Evolutionary conservation across 2,797 vertebrate species (phyloP).

Genomic region (Orestias chungarensis): DNA sequence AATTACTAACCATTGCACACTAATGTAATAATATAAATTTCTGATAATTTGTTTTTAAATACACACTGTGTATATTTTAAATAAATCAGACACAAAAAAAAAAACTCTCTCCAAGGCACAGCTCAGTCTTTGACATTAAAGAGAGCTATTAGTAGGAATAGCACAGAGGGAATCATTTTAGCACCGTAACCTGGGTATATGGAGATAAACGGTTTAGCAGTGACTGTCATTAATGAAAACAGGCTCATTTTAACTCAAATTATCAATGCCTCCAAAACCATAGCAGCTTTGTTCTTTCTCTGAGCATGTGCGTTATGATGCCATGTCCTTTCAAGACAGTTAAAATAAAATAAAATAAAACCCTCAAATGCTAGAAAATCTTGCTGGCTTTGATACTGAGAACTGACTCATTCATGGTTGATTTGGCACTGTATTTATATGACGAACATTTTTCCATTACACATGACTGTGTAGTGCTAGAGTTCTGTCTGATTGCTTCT

Average conservation of each 20-base stretch:
- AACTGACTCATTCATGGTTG: background rate
- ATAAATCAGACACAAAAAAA: constrained; percentile 41
- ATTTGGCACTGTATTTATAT: background rate
- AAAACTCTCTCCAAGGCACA: constrained; percentile 37
- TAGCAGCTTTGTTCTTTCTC: constrained; percentile 43
- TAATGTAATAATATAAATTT: constrained; percentile 12
- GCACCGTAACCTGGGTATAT: constrained; percentile 63
- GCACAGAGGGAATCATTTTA: constrained; percentile 57
- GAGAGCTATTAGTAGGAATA: constrained; percentile 64
- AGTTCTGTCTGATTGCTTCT: background rate
- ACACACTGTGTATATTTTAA: constrained; percentile 35
- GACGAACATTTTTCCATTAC: background rate
- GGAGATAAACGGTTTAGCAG: constrained; percentile 68
- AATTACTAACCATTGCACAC: background rate
- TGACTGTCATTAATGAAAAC: constrained; percentile 70
- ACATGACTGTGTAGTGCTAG: too few species aligned
- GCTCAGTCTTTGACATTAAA: constrained; percentile 61
- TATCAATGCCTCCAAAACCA: constrained; percentile 63
- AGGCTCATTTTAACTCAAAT: constrained; percentile 72
- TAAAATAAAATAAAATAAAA: constrained; percentile 19
- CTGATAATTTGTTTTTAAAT: constrained; percentile 34
- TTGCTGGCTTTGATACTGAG: background rate
- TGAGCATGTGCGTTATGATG: constrained; percentile 19
- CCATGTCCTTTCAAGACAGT: constrained; percentile 30
- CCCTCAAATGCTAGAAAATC: constrained; percentile 11